Conservation (phyloP, 2,113 vertebrate species). For the Sorex araneus region DNA sequence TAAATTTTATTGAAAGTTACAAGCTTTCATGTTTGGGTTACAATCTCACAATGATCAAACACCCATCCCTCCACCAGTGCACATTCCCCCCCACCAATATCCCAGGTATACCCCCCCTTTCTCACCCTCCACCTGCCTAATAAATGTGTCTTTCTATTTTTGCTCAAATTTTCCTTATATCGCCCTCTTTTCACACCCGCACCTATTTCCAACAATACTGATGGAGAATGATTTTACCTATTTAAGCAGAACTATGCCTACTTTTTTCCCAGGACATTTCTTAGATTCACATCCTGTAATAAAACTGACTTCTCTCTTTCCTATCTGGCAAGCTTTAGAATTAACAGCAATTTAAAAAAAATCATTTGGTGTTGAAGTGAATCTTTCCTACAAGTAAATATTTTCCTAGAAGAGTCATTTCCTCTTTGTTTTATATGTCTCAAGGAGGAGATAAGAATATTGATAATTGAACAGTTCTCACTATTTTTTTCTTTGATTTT, state of each 20-base stretch:
- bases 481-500: too few relatives aligned
- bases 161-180: not conserved
- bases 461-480: not conserved
- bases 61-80: too few relatives aligned
- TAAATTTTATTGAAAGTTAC: too few relatives aligned
- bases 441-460: not conserved
- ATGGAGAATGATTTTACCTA: not conserved
- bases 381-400: not conserved
- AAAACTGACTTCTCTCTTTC: not conserved
- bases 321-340: not conserved
- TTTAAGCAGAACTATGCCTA: not conserved
- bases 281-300: not conserved
- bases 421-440: not conserved
- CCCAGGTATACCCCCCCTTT: too few relatives aligned
- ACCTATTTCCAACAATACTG: not conserved
- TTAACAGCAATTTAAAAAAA: not conserved
- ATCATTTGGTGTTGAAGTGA: not conserved
- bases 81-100: too few relatives aligned
- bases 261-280: not conserved
- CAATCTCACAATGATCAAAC: too few relatives aligned
- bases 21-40: too few relatives aligned
- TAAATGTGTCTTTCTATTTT: conserved; percentile 27
- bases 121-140: too few relatives aligned
- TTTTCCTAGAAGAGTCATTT: not conserved
- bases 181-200: not conserved